Evolutionary conservation across 2,113 vertebrate genomes (phyloP), one percentile per base, ranked within the genome.

Genomic region (Propithecus coquereli): DNA sequence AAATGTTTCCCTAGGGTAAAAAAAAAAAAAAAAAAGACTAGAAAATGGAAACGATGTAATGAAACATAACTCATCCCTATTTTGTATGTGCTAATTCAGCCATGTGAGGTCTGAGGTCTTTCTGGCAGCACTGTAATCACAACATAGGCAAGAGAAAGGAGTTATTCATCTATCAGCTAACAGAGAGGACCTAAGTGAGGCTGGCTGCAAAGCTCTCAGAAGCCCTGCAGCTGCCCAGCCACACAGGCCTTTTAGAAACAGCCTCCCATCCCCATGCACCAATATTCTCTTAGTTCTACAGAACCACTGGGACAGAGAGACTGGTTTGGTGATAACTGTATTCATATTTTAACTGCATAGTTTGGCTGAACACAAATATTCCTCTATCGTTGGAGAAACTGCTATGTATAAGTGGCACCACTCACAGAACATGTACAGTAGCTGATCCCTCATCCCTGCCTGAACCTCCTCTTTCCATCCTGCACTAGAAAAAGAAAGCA

Each of bases 391-490:
- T 47, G 57, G 5, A 81, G 14, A 8, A 87, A n/a, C 13, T 20
- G 10, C 18, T 37, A 2, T 34, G 0, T 43, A 57, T 18, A 54
- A 54, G 10, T 37, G n/a, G 2, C 34, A 5, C 3, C 10, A 12
- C 17, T 23, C 66, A 27, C 8, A 73, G 52, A 79, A 54, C 2
- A 13, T 32, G 25, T 2, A 30, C 1, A 66, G 32, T 18, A 37
- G 23, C 17, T 25, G 1, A 32, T 2, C 27, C 12, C 6, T 54
- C 32, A 32, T 4, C 16, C 4, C 13, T 30, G 2, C 10, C 25
- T 25, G 37, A 12, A 37, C 17, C 6, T 4, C 14, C 3, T 18
- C 13, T 88, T 84, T 54, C 20, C 5, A 23, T n/a, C 34, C 89
- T 63, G 32, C 14, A 3, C 8, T 54, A 30, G 34, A 37, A 84